Conservation (phyloP, 2,797 vertebrate genomes). For the Oreochromis grahami region DNA sequence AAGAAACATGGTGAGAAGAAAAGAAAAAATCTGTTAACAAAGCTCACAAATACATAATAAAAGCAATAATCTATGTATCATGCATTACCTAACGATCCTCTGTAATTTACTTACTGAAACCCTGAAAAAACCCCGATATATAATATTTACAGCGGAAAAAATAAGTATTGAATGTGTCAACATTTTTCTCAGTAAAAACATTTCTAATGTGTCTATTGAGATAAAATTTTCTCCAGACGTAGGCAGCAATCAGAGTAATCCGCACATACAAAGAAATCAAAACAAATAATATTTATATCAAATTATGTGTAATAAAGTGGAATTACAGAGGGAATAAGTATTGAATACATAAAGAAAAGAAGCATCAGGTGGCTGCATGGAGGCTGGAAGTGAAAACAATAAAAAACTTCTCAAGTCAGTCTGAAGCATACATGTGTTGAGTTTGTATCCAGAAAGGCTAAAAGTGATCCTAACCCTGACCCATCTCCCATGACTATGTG, state of each 20-base stretch:
- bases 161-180: not conserved
- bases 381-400: not conserved
- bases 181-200: not conserved
- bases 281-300: not conserved
- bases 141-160: not conserved
- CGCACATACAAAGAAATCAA: not conserved
- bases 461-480: not conserved
- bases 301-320: not conserved
- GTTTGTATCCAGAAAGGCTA: not conserved
- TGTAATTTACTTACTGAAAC: not conserved
- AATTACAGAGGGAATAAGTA: not conserved
- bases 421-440: not conserved
- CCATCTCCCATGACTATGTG: not conserved
- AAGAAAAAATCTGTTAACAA: not conserved
- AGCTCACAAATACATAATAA: not conserved
- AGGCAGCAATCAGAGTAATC: not conserved
- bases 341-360: not conserved
- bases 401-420: not conserved
- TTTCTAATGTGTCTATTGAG: not conserved
- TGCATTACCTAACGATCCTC: not conserved
- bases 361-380: not conserved
- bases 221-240: not conserved
- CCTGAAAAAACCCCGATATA: not conserved
- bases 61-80: not conserved
- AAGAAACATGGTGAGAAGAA: not conserved